Evolutionary conservation across 2,113 vertebrate genomes (phyloP).

Genomic region (Octodon degus): DNA sequence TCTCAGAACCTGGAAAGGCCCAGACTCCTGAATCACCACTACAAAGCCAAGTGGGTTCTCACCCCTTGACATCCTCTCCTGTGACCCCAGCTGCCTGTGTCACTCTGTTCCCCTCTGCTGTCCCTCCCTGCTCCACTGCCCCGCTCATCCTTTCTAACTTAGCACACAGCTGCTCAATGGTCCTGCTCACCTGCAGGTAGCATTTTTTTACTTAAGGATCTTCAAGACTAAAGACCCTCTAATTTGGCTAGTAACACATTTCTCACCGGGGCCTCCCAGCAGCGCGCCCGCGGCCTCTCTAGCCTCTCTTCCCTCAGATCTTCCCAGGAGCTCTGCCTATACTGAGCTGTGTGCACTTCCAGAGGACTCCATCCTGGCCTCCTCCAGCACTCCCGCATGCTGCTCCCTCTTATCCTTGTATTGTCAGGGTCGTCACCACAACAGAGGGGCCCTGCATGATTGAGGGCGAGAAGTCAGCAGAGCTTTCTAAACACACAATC

Average conservation of each 20-base stretch:
- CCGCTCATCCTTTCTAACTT: background rate
- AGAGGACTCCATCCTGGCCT: rapidly evolving
- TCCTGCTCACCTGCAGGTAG: background rate
- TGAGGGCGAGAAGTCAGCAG: background rate
- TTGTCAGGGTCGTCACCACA: rapidly evolving
- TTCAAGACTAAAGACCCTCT: background rate
- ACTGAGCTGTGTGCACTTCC: rapidly evolving
- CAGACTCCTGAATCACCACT: background rate
- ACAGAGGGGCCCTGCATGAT: rapidly evolving
- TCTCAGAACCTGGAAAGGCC: background rate
- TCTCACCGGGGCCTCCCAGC: background rate
- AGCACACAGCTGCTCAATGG: background rate
- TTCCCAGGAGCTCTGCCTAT: background rate
- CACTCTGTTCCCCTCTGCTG: rapidly evolving
- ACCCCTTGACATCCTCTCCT: background rate
- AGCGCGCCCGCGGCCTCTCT: rapidly evolving
- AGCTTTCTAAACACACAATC: background rate
- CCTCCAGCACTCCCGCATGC: background rate
- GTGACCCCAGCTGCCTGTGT: background rate
- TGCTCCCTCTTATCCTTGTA: background rate
- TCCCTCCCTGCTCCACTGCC: background rate
- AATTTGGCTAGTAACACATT: background rate
- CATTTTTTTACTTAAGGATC: background rate
- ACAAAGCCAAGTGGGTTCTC: background rate
- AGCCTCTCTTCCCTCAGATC: background rate